Evolutionary conservation across 1,140 invertebrate species (phyloP).

Genomic region (Drosophila navojoa): DNA sequence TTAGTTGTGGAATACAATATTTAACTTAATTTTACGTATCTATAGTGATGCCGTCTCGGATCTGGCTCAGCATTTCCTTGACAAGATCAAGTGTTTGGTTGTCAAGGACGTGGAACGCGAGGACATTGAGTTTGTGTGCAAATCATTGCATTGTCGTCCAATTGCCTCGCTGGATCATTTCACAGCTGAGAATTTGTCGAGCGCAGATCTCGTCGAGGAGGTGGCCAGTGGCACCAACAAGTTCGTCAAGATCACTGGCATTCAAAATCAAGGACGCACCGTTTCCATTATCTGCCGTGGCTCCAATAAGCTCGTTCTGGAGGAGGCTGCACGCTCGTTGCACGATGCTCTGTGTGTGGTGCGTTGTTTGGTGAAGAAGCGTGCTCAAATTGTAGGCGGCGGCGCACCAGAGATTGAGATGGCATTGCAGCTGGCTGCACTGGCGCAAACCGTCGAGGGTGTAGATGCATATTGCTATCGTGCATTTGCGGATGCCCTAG

Average conservation of each 20-base stretch:
- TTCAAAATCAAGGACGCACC: constrained; percentile 94
- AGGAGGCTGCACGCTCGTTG: constrained; percentile 97
- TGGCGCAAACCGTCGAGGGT: constrained; percentile 93
- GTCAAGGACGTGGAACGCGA: constrained; percentile 99
- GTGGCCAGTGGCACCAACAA: constrained; percentile 94
- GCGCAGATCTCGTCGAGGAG: constrained; percentile 98
- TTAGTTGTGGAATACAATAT: neutral
- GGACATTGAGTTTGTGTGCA: constrained; percentile 98
- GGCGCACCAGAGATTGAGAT: constrained; percentile 99
- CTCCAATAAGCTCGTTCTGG: constrained; percentile 98
- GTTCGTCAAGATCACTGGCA: constrained; percentile 97
- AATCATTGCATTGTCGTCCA: constrained; percentile 96
- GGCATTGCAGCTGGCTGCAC: constrained; percentile 92
- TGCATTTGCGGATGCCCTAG: constrained; percentile 97
- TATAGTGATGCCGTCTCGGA: constrained; percentile 95
- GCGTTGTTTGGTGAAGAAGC: constrained; percentile 97
- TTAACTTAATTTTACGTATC: neutral
- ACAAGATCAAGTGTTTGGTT: constrained; percentile 99
- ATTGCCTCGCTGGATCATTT: constrained; percentile 99
- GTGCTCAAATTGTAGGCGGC: constrained; percentile 95
- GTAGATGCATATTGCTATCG: constrained; percentile 97
- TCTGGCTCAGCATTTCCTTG: constrained; percentile 98
- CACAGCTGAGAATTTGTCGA: constrained; percentile 94
- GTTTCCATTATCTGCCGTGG: constrained; percentile 97
- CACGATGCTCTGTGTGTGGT: constrained; percentile 99